Conservation (phyloP, 2,113 vertebrate genomes). For the Nestor notabilis region DNA sequence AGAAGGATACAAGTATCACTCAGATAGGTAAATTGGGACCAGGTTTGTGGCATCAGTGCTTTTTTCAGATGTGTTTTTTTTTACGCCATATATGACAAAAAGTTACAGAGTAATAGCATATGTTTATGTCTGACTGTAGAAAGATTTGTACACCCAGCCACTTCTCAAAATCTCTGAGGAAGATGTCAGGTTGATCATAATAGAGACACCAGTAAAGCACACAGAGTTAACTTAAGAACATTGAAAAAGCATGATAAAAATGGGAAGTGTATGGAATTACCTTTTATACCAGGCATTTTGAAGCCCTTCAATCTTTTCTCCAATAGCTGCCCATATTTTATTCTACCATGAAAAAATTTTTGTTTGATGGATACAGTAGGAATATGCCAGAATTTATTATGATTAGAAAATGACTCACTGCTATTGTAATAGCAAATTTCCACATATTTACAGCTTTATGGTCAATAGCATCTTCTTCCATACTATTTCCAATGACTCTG, state of each 20-base stretch:
- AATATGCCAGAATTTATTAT: neutral
- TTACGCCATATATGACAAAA: neutral
- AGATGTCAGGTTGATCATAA: neutral
- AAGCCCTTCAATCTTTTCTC: neutral
- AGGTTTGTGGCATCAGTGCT: neutral
- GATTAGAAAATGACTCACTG: neutral
- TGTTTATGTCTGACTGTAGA: neutral
- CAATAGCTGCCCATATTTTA: neutral
- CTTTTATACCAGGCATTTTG: neutral
- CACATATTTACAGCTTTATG: neutral
- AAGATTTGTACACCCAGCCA: neutral
- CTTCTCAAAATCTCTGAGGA: neutral
- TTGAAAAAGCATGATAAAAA: neutral
- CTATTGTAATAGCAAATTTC: neutral
- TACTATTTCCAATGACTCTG: neutral
- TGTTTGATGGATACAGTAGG: neutral
- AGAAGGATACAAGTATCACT: neutral
- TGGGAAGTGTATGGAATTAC: neutral
- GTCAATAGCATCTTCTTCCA: neutral
- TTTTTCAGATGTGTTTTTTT: neutral
- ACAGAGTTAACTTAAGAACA: neutral
- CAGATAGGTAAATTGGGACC: neutral
- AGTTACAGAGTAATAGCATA: neutral
- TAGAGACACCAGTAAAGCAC: neutral
- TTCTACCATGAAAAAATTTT: neutral